These are phyloP conservation scores for Gastracanthus pulcherrimus DNA, from an alignment of 2,888 invertebrate genomes.

Conservation along the genomic window DNA sequence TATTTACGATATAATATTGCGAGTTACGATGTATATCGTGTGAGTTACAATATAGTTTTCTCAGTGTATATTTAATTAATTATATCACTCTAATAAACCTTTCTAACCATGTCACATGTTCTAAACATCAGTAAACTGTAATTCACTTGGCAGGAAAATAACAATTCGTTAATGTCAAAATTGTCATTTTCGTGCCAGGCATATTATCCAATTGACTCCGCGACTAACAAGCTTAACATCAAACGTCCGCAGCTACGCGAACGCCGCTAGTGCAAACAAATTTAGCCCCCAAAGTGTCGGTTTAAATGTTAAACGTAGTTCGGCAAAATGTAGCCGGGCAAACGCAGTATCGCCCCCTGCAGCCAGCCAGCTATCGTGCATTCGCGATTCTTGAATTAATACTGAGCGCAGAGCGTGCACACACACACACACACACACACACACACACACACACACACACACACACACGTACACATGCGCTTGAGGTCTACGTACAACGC, in stretches of 20 bases:
- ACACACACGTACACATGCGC: not conserved
- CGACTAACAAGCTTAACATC: not conserved
- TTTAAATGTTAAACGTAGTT: slow-evolving; percentile 23
- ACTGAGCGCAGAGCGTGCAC: slow-evolving; percentile 12
- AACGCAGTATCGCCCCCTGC: too few relatives aligned
- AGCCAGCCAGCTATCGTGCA: slow-evolving; percentile 13
- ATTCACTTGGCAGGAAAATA: not conserved
- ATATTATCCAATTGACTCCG: too few relatives aligned
- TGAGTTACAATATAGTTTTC: too few relatives aligned
- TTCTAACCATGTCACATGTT: too few relatives aligned
- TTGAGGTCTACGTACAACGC: not conserved
- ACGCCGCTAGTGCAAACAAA: not conserved
- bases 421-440: not conserved
- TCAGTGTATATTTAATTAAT: too few relatives aligned
- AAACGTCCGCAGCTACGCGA: not conserved
- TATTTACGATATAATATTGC: too few relatives aligned
- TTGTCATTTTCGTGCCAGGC: not conserved
- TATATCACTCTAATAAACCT: too few relatives aligned
- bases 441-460: not conserved
- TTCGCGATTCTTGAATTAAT: slow-evolving; percentile 46
- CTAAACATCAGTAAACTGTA: not conserved
- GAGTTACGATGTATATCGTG: too few relatives aligned
- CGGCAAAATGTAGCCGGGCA: not conserved
- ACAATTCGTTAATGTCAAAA: not conserved
- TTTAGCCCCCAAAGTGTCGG: slow-evolving; percentile 6